phyloP scores from a whole-genome alignment of 2,113 vertebrate genomes.

The Fregata magnificens region DNA sequence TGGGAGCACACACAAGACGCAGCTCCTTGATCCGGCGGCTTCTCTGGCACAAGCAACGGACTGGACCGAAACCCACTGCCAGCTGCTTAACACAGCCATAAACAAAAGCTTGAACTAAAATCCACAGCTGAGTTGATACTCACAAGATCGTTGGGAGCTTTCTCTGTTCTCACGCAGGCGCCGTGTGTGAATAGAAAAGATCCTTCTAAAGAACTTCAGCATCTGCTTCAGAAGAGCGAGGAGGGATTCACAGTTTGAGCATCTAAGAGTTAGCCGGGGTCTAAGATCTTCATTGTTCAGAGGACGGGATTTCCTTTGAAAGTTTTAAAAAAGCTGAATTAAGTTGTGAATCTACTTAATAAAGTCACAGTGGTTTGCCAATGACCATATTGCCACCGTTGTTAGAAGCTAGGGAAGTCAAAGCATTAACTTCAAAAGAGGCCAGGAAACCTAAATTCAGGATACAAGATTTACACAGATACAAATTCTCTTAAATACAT shows the following conservation, averaged over 20 bases:
- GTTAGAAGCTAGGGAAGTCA: neutral
- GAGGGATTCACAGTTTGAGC: neutral
- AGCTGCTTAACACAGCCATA: neutral
- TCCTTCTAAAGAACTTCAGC: neutral
- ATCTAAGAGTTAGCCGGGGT: constrained; percentile 25
- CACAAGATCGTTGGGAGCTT: neutral
- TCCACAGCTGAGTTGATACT: neutral
- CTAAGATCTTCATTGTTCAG: constrained; percentile 59
- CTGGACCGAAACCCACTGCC: neutral
- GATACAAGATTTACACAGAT: neutral
- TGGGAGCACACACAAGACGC: rapidly evolving
- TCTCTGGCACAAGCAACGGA: rapidly evolving
- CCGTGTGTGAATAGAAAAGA: neutral
- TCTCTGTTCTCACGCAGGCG: neutral
- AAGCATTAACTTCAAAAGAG: neutral
- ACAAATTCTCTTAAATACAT: rapidly evolving
- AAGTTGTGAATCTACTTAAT: neutral
- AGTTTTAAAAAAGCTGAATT: neutral
- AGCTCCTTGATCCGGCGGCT: neutral
- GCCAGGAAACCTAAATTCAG: neutral
- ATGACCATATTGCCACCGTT: rapidly evolving
- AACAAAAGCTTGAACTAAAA: neutral
- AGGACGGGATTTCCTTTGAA: neutral
- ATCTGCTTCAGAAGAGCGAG: neutral
- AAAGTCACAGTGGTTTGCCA: rapidly evolving